phyloP scores from a whole-genome alignment of 2,888 invertebrate species.

The Bembecia ichneumoniformis region DNA sequence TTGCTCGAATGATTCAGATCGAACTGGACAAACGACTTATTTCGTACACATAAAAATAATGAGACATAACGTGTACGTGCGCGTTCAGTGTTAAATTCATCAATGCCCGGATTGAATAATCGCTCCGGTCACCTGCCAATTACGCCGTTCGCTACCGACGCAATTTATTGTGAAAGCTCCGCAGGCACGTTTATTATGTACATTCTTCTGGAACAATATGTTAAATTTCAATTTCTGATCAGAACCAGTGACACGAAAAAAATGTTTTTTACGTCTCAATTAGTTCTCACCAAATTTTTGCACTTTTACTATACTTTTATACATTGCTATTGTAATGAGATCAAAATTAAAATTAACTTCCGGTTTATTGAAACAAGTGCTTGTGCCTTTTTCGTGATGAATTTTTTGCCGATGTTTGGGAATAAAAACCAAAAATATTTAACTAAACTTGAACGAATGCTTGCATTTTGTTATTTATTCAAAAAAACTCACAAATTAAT shows the following conservation, averaged over 20 bases:
- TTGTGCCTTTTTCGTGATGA: too few species aligned
- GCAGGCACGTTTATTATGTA: conserved; percentile 21
- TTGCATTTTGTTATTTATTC: too few species aligned
- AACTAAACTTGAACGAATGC: too few species aligned
- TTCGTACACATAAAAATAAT: conserved; percentile 2
- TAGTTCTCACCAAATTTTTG: too few species aligned
- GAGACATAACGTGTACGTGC: conserved; percentile 4
- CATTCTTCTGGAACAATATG: background rate
- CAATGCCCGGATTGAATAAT: conserved; percentile 40
- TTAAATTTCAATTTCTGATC: conserved; percentile 9
- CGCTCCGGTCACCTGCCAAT: conserved; percentile 41
- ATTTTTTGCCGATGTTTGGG: too few species aligned
- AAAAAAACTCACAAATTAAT: too few species aligned
- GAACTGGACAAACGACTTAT: background rate
- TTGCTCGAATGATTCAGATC: background rate
- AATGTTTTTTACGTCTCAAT: background rate
- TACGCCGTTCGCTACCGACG: conserved; percentile 24
- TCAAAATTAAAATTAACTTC: too few species aligned
- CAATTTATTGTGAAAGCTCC: conserved; percentile 34
- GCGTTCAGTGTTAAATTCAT: conserved; percentile 29
- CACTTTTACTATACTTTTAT: too few species aligned
- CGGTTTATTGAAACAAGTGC: too few species aligned
- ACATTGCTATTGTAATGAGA: too few species aligned
- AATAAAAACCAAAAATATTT: too few species aligned
- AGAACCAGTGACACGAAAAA: conserved; percentile 3